phyloP scores from a whole-genome alignment of 2,797 vertebrate genomes.

The Bradypodion ventrale region DNA sequence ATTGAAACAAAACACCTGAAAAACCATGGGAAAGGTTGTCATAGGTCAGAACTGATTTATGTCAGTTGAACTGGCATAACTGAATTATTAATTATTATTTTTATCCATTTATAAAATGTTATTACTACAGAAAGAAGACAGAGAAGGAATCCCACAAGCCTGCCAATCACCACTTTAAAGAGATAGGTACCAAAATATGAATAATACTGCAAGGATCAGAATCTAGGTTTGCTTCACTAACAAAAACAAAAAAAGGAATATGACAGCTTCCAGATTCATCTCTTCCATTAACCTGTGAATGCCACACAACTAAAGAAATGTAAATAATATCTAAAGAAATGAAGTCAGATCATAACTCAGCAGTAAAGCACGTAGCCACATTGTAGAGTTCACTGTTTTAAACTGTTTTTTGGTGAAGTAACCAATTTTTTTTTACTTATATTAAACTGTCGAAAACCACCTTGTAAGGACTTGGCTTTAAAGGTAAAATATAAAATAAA shows the following conservation, averaged over 20 bases:
- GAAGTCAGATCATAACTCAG: no score
- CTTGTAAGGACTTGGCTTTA: neutral
- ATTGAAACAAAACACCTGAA: no score
- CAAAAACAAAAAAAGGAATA: neutral
- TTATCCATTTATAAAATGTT: neutral
- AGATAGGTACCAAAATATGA: neutral
- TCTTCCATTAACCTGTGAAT: neutral
- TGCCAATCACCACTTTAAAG: neutral
- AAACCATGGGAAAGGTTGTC: no score
- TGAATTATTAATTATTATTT: no score
- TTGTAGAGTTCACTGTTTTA: neutral
- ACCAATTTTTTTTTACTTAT: no score
- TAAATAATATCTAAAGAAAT: no score
- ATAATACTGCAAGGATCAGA: neutral
- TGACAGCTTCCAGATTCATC: neutral
- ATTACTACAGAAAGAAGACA: neutral
- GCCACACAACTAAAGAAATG: neutral
- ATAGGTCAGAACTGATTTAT: no score
- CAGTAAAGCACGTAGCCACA: neutral
- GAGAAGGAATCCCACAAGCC: neutral
- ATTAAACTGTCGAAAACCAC: neutral
- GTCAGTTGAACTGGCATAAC: no score
- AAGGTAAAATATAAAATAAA: neutral
- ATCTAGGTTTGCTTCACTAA: neutral
- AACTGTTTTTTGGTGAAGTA: no score